A percentile compares a stretch with the other conserved stretches of the same genome.
Conservation (phyloP, 2,113 vertebrate species). For the Rhabdomys dilectus region DNA sequence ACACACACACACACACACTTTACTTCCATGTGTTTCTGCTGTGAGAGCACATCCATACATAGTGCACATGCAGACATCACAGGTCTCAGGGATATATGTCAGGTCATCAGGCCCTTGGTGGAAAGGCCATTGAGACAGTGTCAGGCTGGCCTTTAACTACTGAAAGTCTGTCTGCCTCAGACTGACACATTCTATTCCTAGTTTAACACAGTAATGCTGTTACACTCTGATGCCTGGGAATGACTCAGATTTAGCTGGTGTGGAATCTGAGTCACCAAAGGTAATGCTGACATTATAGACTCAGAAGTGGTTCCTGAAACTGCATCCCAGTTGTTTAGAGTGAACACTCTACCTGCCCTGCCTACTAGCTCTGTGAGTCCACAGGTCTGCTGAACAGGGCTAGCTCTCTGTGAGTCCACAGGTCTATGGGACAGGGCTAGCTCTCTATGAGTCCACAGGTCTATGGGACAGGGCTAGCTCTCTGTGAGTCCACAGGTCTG, state of each 20-base stretch:
- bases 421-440: not conserved
- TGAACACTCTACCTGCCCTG: not conserved
- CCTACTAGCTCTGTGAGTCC: not conserved
- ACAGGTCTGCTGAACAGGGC: not conserved
- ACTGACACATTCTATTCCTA: not conserved
- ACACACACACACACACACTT: not conserved
- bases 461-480: not conserved
- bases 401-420: not conserved
- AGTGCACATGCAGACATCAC: not conserved
- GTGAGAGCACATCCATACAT: no score
- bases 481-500: not conserved
- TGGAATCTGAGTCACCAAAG: not conserved
- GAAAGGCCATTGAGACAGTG: not conserved
- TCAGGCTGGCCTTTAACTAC: not conserved
- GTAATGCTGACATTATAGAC: not conserved
- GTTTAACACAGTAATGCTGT: not conserved
- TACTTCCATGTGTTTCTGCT: not conserved
- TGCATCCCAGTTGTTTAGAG: not conserved
- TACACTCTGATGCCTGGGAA: constrained; percentile 10
- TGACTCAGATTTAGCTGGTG: not conserved
- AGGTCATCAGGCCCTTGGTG: not conserved
- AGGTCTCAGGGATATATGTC: not conserved
- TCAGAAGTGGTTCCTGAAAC: not conserved
- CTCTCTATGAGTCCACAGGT: not conserved
- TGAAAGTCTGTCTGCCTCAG: not conserved